Evolutionary conservation across 2,797 vertebrate species (phyloP).

Genomic region (Chromis chromis): DNA sequence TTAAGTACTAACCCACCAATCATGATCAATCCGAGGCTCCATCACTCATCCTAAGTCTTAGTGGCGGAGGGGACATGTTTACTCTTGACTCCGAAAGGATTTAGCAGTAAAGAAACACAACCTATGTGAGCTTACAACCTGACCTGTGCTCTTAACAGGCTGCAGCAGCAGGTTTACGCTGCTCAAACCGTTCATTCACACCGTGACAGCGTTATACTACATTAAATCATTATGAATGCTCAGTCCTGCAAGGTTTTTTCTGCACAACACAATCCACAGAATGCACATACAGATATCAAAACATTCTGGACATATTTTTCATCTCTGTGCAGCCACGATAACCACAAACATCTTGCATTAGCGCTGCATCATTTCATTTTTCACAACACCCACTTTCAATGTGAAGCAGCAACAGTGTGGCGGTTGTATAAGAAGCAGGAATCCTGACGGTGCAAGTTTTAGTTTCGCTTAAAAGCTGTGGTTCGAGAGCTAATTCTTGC

Average conservation of each 20-base stretch:
- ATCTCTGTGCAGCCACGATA: conserved; percentile 20
- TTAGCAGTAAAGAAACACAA: conserved; percentile 62
- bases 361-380: conserved; percentile 20
- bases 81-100: conserved; percentile 63
- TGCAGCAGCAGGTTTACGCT: neutral
- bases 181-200: conserved; percentile 29
- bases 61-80: conserved; percentile 56
- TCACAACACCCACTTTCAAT: neutral
- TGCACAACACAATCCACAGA: conserved; percentile 2
- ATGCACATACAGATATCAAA: conserved; percentile 8
- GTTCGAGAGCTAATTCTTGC: no score
- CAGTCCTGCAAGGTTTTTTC: conserved; percentile 13
- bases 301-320: neutral
- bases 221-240: conserved; percentile 15
- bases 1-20: conserved; percentile 72
- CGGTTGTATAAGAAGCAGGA: neutral
- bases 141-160: conserved; percentile 41
- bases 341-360: conserved; percentile 11
- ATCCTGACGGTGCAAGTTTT: neutral
- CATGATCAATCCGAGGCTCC: conserved; percentile 40
- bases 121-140: conserved; percentile 51
- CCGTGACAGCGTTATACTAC: conserved; percentile 10
- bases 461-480: no score
- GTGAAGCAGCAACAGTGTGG: neutral
- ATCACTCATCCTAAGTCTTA: conserved; percentile 67